A percentile compares a stretch with the other conserved stretches of the same genome.
Conservation (phyloP, 2,113 vertebrate species). For the Axis porcinus region DNA sequence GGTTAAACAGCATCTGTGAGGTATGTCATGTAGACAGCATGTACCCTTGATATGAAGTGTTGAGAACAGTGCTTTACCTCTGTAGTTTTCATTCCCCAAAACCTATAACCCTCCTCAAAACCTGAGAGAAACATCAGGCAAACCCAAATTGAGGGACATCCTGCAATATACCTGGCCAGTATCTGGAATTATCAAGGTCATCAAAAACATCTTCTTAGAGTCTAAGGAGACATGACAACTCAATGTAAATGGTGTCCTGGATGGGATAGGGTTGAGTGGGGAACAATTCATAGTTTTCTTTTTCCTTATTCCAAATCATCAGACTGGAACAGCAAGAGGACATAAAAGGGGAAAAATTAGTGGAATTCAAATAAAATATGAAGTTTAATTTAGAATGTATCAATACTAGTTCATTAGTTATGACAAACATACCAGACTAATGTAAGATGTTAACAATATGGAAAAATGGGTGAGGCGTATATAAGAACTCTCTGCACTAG, state of each 20-base stretch:
- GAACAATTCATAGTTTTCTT: background rate
- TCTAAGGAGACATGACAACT: background rate
- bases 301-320: background rate
- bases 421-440: background rate
- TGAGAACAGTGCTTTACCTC: background rate
- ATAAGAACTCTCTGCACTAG: background rate
- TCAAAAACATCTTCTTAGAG: background rate
- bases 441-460: background rate
- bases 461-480: background rate
- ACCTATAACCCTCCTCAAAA: background rate
- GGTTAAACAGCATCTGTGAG: background rate
- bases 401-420: background rate
- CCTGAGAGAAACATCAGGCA: background rate
- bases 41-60: background rate
- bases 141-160: background rate
- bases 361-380: background rate
- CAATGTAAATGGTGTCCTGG: background rate
- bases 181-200: background rate
- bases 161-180: background rate
- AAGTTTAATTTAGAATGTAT: background rate
- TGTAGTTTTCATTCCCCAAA: background rate
- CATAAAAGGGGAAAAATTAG: background rate
- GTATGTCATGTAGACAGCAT: background rate
- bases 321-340: background rate
- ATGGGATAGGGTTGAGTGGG: background rate